These are phyloP conservation scores for Haliclona indistincta DNA, from an alignment of 37 sponge, comb jelly and placozoan genomes.

Conservation along the genomic window DNA sequence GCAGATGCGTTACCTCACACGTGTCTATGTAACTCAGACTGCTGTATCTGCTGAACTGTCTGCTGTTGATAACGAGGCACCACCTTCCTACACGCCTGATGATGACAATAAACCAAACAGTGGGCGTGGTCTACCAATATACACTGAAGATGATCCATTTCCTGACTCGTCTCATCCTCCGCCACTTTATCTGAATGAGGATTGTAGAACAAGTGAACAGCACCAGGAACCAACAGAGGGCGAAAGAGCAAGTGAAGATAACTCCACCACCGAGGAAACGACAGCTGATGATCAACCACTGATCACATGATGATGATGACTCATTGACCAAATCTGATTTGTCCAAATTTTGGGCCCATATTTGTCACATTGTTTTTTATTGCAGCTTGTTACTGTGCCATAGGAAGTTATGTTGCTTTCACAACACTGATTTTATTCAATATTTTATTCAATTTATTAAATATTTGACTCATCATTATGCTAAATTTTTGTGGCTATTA, in stretches of 20 bases:
- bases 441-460: constrained; percentile 16
- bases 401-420: not conserved
- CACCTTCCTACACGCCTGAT: constrained; percentile 42
- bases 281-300: constrained; percentile 28
- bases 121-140: constrained; percentile 50
- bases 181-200: too few relatives aligned
- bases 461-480: not conserved
- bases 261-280: not conserved
- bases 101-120: not conserved
- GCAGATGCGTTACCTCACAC: not conserved
- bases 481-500: constrained; percentile 49
- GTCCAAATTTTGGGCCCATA: not conserved
- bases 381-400: constrained; percentile 2
- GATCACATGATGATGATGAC: not conserved
- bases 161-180: not conserved
- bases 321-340: too few relatives aligned
- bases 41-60: not conserved
- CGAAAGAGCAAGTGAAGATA: not conserved
- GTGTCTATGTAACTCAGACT: not conserved
- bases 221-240: not conserved
- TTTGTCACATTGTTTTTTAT: not conserved
- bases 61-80: constrained; percentile 7
- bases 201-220: too few relatives aligned
- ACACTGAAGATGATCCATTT: constrained; percentile 53
- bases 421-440: constrained; percentile 4